phyloP scores from a whole-genome alignment of 2,113 vertebrate species.

The Calidris pygmaea region DNA sequence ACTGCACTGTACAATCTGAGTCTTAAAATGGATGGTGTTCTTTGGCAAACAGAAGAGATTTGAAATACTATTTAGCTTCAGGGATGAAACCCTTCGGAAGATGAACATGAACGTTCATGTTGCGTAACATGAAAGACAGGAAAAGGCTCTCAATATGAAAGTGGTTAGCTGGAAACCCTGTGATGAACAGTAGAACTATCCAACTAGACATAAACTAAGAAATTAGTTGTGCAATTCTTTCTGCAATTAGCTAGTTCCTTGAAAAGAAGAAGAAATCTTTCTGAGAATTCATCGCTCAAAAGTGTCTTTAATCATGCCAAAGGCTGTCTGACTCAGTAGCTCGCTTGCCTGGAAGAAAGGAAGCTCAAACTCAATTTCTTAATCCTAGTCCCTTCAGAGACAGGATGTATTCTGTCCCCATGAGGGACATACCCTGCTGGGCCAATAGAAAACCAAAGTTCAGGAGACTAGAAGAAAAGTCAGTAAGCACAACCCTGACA shows the following conservation, averaged over 20 bases:
- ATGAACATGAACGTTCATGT: slow-evolving; percentile 32
- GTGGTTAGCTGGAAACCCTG: neutral
- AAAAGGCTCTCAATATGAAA: neutral
- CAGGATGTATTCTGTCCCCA: neutral
- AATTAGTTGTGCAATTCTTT: neutral
- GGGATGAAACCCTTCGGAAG: slow-evolving; percentile 16
- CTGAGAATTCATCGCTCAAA: neutral
- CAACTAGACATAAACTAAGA: neutral
- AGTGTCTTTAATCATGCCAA: neutral
- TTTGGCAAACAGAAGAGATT: slow-evolving; percentile 30
- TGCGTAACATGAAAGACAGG: neutral
- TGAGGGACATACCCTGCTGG: neutral
- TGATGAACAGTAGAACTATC: neutral
- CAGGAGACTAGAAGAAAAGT: neutral
- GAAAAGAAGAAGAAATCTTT: neutral
- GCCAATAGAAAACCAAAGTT: fast-evolving
- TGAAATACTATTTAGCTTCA: slow-evolving; percentile 18
- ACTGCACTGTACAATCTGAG: slow-evolving; percentile 41
- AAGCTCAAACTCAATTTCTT: neutral
- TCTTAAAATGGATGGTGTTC: slow-evolving; percentile 61
- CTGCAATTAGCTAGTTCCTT: neutral
- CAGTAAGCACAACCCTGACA: neutral
- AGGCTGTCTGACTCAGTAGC: neutral
- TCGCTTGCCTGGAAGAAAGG: neutral
- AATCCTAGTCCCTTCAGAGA: neutral